Conservation (phyloP, 1,140 invertebrate genomes). For the Temnothorax longispinosus region DNA sequence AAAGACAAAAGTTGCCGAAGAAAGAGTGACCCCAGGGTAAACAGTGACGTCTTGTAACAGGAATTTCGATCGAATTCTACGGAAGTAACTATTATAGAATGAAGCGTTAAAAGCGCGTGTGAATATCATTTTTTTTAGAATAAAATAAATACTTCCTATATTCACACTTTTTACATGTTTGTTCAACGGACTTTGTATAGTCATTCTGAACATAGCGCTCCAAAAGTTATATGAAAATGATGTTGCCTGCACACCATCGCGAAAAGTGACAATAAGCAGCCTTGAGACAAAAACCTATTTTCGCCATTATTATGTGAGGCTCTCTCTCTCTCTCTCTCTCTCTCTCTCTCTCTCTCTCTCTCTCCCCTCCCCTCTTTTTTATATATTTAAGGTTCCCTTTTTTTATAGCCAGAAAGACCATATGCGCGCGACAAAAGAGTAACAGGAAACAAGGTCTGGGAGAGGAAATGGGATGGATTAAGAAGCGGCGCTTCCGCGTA, state of each 20-base stretch:
- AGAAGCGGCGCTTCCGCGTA: constrained; percentile 30
- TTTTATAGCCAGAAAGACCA: neutral
- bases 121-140: neutral
- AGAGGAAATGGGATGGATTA: constrained; percentile 33
- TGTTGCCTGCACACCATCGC: neutral
- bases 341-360: neutral
- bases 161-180: neutral
- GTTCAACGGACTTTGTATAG: neutral
- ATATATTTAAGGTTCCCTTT: neutral
- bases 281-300: constrained; percentile 78
- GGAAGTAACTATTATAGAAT: too few relatives aligned
- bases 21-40: neutral
- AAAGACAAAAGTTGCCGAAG: neutral
- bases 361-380: too few relatives aligned
- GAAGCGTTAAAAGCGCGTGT: neutral
- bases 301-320: constrained; percentile 77
- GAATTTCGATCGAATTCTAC: neutral
- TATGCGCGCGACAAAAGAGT: constrained; percentile 41
- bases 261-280: constrained; percentile 46
- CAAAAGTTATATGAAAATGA: neutral
- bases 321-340: neutral
- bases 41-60: neutral
- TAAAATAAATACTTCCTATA: neutral
- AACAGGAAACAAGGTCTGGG: constrained; percentile 4
- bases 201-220: neutral